These are phyloP conservation scores for Bolborhynchus lineola DNA, from an alignment of 2,113 vertebrate species.

Conservation along the genomic window DNA sequence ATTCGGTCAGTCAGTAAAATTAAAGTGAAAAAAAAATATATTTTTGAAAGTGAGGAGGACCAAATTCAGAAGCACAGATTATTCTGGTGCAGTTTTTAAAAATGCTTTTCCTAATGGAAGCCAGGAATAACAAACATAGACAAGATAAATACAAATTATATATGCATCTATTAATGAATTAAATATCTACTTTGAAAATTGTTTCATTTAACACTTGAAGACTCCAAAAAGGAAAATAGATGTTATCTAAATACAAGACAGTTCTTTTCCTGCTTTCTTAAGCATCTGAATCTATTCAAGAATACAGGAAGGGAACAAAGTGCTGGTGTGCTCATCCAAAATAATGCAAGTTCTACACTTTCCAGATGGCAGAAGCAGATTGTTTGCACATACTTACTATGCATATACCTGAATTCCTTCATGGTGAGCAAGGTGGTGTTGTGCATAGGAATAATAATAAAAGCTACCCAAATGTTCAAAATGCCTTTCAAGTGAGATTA, in stretches of 20 bases:
- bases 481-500: neutral
- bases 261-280: neutral
- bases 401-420: neutral
- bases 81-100: neutral
- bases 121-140: neutral
- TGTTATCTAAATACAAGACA: neutral
- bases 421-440: neutral
- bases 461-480: neutral
- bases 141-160: neutral
- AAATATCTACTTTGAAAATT: neutral
- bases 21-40: neutral
- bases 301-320: neutral
- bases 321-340: neutral
- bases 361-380: neutral
- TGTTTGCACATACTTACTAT: accelerated
- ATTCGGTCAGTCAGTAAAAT: neutral
- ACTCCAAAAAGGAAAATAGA: neutral
- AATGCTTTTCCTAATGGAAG: neutral
- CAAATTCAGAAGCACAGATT: neutral
- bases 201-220: neutral
- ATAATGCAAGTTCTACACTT: neutral
- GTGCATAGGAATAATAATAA: neutral
- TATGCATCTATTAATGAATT: neutral
- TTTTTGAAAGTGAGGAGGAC: neutral
- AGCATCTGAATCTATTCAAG: neutral